Conservation (phyloP, 1,140 invertebrate species). For the Temnothorax curvispinosus region DNA sequence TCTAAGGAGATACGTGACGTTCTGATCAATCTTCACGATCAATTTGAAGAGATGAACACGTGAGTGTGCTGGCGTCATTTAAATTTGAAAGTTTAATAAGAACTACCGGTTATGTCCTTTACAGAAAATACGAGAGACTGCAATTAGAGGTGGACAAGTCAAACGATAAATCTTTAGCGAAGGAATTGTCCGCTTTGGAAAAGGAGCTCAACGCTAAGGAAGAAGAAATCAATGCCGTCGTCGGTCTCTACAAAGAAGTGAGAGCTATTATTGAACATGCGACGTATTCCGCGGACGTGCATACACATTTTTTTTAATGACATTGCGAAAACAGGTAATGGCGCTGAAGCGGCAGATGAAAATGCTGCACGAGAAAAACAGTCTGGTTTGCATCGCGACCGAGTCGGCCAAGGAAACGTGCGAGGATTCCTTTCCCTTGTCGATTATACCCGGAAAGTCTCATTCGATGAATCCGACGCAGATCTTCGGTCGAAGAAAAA, state of each 20-base stretch:
- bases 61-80: slow-evolving; percentile 66
- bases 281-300: not conserved
- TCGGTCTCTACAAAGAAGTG: slow-evolving; percentile 86
- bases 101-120: not conserved
- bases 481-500: slow-evolving; percentile 44
- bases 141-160: slow-evolving; percentile 75
- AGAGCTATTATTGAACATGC: not conserved
- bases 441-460: slow-evolving; percentile 37
- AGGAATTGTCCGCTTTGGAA: slow-evolving; percentile 83
- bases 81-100: slow-evolving; percentile 20
- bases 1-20: slow-evolving; percentile 78
- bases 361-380: slow-evolving; percentile 80
- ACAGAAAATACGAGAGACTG: slow-evolving; percentile 85
- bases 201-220: slow-evolving; percentile 84
- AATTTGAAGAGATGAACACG: slow-evolving; percentile 84
- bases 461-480: slow-evolving; percentile 21
- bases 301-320: not conserved
- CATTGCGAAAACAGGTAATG: slow-evolving; percentile 75
- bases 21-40: slow-evolving; percentile 83
- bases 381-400: slow-evolving; percentile 77
- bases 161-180: slow-evolving; percentile 74
- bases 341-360: slow-evolving; percentile 85
- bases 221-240: slow-evolving; percentile 85
- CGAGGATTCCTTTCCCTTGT: slow-evolving; percentile 7
- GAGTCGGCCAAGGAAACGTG: slow-evolving; percentile 47